Evolutionary conservation across 2,113 vertebrate species (phyloP).

Genomic region (Anoura caudifer): DNA sequence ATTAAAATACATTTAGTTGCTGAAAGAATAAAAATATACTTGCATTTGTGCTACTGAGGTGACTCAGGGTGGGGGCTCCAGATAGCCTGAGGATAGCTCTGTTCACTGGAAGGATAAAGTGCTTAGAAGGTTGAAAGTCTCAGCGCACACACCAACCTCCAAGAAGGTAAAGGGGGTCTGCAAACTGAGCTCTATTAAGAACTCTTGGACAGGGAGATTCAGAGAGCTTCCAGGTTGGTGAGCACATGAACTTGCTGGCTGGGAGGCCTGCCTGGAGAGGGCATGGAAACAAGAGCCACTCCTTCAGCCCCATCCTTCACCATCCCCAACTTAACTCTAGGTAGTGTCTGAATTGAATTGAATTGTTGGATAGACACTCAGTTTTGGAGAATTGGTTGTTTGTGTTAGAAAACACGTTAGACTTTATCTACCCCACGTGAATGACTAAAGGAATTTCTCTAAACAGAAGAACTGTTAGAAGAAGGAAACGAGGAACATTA

Average conservation of each 20-base stretch:
- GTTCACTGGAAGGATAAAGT: neutral
- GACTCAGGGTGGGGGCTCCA: neutral
- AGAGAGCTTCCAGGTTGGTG: neutral
- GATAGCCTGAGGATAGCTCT: neutral
- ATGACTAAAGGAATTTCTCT: neutral
- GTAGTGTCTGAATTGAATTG: neutral
- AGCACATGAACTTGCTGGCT: neutral
- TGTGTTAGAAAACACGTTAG: neutral
- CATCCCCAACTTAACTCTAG: neutral
- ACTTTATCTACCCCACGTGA: neutral
- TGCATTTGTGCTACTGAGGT: neutral
- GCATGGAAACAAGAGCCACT: neutral
- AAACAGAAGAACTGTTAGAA: neutral
- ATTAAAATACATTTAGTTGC: neutral
- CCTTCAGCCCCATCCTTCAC: no score
- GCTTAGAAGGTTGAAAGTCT: neutral
- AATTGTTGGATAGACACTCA: neutral
- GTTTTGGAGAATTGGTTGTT: neutral
- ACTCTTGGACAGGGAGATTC: neutral
- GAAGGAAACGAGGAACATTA: neutral
- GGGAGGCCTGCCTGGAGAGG: neutral
- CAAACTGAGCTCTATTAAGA: neutral
- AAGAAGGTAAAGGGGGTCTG: neutral
- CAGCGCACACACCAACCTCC: neutral
- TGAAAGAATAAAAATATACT: neutral